Conservation (phyloP, 2,888 invertebrate genomes). For the Rutpela maculata region DNA sequence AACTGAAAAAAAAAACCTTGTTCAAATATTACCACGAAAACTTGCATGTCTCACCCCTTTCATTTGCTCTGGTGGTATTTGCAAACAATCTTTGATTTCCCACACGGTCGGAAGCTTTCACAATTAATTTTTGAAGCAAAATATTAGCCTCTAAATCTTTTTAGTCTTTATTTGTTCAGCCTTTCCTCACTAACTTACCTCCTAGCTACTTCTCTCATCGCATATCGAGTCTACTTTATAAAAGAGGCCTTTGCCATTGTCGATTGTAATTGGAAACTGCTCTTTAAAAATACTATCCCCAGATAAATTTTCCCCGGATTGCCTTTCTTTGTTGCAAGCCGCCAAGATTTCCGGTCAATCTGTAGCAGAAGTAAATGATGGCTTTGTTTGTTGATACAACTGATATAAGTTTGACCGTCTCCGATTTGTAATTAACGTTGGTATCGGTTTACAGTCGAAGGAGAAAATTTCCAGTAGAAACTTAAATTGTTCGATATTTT, state of each 20-base stretch:
- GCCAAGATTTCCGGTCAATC: slow-evolving; percentile 11
- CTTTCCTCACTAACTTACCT: slow-evolving; percentile 20
- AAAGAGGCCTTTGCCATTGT: slow-evolving; percentile 5
- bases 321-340: slow-evolving; percentile 29
- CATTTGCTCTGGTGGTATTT: not conserved
- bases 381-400: not conserved
- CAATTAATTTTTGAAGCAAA: slow-evolving; percentile 30
- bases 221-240: slow-evolving; percentile 33
- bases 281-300: slow-evolving; percentile 17
- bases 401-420: not conserved
- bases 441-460: not conserved
- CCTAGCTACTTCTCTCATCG: slow-evolving; percentile 3
- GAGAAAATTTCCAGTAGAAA: no score
- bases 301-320: slow-evolving; percentile 19
- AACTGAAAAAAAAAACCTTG: not conserved
- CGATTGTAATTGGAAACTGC: slow-evolving; percentile 17
- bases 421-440: slow-evolving; percentile 10
- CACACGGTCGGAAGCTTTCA: not conserved
- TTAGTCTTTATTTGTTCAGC: slow-evolving; percentile 32
- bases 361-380: not conserved
- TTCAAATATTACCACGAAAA: not conserved
- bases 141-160: slow-evolving; percentile 27
- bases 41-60: not conserved
- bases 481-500: no score
- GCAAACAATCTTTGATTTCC: slow-evolving; percentile 15